Evolutionary conservation across 2,113 vertebrate genomes (phyloP).

Genomic region (Ia io): DNA sequence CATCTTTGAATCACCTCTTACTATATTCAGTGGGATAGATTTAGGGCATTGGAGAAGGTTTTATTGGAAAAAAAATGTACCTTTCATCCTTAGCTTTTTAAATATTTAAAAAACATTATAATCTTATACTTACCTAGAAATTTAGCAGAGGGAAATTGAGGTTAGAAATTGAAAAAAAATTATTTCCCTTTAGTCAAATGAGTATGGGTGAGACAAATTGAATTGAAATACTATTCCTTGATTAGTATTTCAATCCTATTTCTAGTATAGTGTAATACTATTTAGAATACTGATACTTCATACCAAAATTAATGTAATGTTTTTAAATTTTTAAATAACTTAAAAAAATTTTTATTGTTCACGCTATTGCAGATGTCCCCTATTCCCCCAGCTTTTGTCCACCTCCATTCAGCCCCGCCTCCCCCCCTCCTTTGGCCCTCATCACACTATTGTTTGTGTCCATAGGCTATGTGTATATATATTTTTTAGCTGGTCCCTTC

Average conservation of each 20-base stretch:
- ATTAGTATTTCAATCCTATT: not conserved
- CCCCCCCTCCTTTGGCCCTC: too few relatives aligned
- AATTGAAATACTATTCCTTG: not conserved
- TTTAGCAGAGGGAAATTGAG: slow-evolving; percentile 29
- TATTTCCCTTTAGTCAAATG: slow-evolving; percentile 6
- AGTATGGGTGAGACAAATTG: not conserved
- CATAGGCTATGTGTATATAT: too few relatives aligned
- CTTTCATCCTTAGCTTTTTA: slow-evolving; percentile 27
- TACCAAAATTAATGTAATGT: slow-evolving; percentile 9
- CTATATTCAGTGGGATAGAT: not conserved
- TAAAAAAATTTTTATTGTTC: not conserved
- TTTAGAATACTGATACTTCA: not conserved
- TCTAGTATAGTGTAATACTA: not conserved
- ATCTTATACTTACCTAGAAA: slow-evolving; percentile 26
- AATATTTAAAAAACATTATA: slow-evolving; percentile 46
- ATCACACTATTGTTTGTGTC: too few relatives aligned
- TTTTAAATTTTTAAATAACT: not conserved
- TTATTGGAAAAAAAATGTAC: slow-evolving; percentile 4
- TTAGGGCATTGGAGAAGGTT: not conserved
- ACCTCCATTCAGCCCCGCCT: too few relatives aligned
- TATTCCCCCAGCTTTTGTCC: too few relatives aligned
- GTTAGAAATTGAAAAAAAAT: slow-evolving; percentile 29
- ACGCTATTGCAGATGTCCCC: too few relatives aligned
- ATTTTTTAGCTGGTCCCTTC: too few relatives aligned
- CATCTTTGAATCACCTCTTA: slow-evolving; percentile 29